Conservation (phyloP, 2,888 invertebrate species). For the Chrysotoxum bicinctum region DNA sequence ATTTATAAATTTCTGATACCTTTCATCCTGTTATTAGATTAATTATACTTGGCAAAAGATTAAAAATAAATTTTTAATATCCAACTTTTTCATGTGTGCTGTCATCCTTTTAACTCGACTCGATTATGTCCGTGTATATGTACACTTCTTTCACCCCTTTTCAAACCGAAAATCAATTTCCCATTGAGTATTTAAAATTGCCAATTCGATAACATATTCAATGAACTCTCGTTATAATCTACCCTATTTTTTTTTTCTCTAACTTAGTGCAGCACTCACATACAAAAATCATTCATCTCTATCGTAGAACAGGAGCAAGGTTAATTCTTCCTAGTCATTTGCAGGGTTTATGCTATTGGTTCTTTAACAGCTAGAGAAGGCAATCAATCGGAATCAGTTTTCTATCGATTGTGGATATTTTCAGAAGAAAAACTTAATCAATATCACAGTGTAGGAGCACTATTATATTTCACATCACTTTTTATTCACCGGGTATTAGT, state of each 20-base stretch:
- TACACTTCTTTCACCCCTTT: not conserved
- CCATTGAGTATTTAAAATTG: conserved; percentile 44
- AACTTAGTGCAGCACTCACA: not conserved
- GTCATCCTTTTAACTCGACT: not conserved
- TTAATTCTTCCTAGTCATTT: conserved; percentile 56
- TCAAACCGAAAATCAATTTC: conserved; percentile 42
- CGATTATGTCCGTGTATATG: not conserved
- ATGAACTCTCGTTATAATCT: conserved; percentile 41
- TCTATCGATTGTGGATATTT: conserved; percentile 38
- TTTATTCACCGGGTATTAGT: not conserved
- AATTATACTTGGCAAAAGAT: not conserved
- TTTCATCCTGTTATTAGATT: no score
- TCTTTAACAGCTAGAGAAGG: conserved; percentile 7
- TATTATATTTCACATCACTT: not conserved
- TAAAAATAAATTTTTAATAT: not conserved
- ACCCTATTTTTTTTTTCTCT: not conserved
- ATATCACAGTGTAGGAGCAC: conserved; percentile 2
- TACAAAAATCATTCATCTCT: not conserved
- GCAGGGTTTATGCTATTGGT: conserved; percentile 40
- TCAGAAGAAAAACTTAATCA: conserved; percentile 42
- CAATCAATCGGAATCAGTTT: conserved; percentile 51
- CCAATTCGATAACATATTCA: conserved; percentile 38
- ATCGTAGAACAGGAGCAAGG: conserved; percentile 37
- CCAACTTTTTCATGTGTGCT: not conserved
- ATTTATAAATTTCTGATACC: no score